phyloP scores from a whole-genome alignment of 2,113 vertebrate species.

The Nerophis lumbriciformis region DNA sequence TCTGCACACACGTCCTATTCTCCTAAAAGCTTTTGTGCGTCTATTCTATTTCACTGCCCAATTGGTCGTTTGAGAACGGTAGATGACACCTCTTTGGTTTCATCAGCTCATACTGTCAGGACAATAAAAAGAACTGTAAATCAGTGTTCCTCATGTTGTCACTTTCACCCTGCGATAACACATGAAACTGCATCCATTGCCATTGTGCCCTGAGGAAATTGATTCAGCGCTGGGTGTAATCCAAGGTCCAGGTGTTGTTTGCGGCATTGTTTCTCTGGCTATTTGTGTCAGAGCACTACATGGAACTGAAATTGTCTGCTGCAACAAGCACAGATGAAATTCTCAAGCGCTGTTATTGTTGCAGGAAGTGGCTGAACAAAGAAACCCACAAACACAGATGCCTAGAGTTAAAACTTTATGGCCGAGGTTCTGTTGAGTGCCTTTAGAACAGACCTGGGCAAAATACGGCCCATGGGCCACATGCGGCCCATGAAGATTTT shows the following conservation, averaged over 20 bases:
- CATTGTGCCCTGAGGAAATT: conserved; percentile 36
- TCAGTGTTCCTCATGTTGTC: conserved; percentile 43
- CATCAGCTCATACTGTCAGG: conserved; percentile 31
- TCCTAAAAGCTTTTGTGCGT: conserved; percentile 26
- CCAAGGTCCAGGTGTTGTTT: conserved; percentile 32
- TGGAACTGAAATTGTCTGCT: too few species aligned
- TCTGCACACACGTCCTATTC: conserved; percentile 24
- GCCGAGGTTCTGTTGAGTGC: too few species aligned
- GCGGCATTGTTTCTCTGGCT: conserved; percentile 10
- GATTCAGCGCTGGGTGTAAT: conserved; percentile 17
- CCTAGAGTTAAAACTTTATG: too few species aligned
- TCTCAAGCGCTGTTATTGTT: background rate
- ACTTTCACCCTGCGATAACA: conserved; percentile 32
- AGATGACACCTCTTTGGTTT: conserved; percentile 17
- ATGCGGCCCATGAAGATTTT: too few species aligned
- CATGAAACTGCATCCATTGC: conserved; percentile 26
- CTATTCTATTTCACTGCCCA: conserved; percentile 9
- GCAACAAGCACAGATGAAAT: background rate
- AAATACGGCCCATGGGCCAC: too few species aligned
- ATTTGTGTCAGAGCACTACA: conserved; percentile 7
- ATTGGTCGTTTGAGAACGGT: conserved; percentile 36
- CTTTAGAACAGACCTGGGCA: too few species aligned
- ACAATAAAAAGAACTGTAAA: conserved; percentile 45
- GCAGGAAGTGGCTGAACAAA: too few species aligned
- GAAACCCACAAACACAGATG: too few species aligned